phyloP scores from a whole-genome alignment of 2,113 vertebrate species.

The Ptyas mucosa region DNA sequence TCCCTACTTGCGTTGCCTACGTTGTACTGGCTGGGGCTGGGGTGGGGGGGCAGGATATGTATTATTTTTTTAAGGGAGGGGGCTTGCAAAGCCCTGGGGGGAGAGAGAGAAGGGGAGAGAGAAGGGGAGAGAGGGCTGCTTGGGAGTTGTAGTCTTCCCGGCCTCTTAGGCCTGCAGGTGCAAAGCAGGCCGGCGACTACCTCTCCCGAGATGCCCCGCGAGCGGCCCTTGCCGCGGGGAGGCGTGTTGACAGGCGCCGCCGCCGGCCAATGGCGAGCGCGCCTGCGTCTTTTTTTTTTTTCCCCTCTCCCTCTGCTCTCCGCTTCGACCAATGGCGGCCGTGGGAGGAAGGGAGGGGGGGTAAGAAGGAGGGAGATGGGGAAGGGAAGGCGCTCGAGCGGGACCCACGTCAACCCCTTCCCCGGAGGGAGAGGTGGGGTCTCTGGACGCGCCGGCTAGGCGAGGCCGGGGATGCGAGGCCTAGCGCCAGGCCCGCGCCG shows the following conservation, averaged over 20 bases:
- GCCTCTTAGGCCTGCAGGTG: constrained; percentile 54
- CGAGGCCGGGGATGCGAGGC: constrained; percentile 20
- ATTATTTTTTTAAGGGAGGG: constrained; percentile 3
- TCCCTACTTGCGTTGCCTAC: constrained; percentile 80
- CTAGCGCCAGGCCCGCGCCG: not conserved
- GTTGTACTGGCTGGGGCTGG: constrained; percentile 60
- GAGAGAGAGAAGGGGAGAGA: not conserved
- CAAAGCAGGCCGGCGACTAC: constrained; percentile 62
- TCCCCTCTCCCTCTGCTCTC: not conserved
- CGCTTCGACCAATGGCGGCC: constrained; percentile 1
- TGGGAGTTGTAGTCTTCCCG: constrained; percentile 77
- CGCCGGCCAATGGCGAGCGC: not conserved
- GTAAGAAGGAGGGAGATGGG: not conserved
- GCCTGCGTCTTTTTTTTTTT: not conserved
- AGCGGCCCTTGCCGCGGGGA: constrained; percentile 61
- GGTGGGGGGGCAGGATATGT: not conserved
- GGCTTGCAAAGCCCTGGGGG: constrained; percentile 17
- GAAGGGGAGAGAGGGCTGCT: not conserved
- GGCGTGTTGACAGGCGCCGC: constrained; percentile 76
- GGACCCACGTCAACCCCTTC: constrained; percentile 8
- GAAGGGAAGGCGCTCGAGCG: not conserved
- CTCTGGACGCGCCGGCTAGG: not conserved
- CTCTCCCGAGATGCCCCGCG: constrained; percentile 75
- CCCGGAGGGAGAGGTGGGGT: constrained; percentile 16
- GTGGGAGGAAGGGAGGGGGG: not conserved